Conservation (phyloP, 2,888 invertebrate genomes). For the Syritta pipiens region DNA sequence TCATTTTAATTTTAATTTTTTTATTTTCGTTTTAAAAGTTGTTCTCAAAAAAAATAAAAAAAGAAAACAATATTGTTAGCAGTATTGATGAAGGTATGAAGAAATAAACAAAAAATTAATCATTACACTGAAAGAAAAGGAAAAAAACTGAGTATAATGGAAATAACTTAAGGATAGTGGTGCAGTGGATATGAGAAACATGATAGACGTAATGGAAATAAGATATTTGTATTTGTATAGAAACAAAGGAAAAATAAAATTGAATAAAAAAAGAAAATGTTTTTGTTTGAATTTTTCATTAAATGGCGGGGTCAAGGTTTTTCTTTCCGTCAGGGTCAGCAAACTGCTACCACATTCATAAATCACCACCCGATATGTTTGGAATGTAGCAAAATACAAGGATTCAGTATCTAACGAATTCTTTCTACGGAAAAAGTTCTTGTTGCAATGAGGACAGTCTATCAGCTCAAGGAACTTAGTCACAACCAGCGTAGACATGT, state of each 20-base stretch:
- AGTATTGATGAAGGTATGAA: constrained; percentile 45
- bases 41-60: too few species aligned
- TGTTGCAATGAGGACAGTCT: too few species aligned
- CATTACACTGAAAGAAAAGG: constrained; percentile 38
- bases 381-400: too few species aligned
- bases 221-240: constrained; percentile 70
- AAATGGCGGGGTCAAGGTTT: not conserved
- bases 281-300: not conserved
- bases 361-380: too few species aligned
- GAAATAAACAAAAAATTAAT: constrained; percentile 41
- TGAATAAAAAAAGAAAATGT: constrained; percentile 54
- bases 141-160: constrained; percentile 42
- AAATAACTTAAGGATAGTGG: constrained; percentile 40
- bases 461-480: too few species aligned
- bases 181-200: constrained; percentile 49
- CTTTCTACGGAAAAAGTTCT: too few species aligned
- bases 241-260: constrained; percentile 68
- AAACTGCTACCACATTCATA: too few species aligned
- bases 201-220: constrained; percentile 66
- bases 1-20: constrained; percentile 27
- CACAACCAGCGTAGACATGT: too few species aligned
- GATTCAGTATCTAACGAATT: too few species aligned
- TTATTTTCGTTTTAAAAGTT: constrained; percentile 37
- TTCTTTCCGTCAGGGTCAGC: too few species aligned
- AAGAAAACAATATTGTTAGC: constrained; percentile 54